A percentile compares a stretch with the other conserved stretches of the same genome.
These are phyloP conservation scores for Julus scandinavius DNA, from an alignment of 2,888 invertebrate species.

Conservation along the genomic window DNA sequence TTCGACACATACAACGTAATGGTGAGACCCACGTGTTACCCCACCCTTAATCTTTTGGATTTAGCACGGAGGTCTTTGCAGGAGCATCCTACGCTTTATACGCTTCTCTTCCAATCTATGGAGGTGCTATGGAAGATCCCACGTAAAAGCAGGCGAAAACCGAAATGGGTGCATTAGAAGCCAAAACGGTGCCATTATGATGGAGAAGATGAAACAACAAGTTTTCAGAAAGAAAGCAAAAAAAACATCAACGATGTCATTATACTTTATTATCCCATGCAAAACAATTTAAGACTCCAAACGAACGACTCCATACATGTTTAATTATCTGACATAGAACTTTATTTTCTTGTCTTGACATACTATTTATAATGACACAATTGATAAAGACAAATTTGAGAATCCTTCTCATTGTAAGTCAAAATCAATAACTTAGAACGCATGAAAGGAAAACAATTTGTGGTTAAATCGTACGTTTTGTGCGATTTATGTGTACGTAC, in stretches of 20 bases:
- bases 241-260: neutral
- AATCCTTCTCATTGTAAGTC: no score
- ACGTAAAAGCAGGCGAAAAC: neutral
- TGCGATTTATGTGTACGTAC: no score
- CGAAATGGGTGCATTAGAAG: conserved; percentile 19
- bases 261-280: neutral
- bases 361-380: no score
- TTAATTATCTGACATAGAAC: no score
- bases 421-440: no score
- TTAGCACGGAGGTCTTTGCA: neutral
- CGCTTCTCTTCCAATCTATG: neutral
- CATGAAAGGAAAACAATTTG: no score
- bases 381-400: no score
- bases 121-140: neutral
- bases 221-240: neutral
- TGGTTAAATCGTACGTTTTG: no score
- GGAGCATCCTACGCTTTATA: neutral
- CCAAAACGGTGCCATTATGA: neutral
- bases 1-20: conserved; percentile 14
- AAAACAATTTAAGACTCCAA: no score
- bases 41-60: neutral
- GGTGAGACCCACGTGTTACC: conserved; percentile 4
- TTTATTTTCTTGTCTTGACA: no score
- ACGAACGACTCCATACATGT: no score
- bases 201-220: neutral